Base-by-base conservation (phyloP, 1,140 invertebrate genomes). In the Neodiprion pinetum region DNA sequence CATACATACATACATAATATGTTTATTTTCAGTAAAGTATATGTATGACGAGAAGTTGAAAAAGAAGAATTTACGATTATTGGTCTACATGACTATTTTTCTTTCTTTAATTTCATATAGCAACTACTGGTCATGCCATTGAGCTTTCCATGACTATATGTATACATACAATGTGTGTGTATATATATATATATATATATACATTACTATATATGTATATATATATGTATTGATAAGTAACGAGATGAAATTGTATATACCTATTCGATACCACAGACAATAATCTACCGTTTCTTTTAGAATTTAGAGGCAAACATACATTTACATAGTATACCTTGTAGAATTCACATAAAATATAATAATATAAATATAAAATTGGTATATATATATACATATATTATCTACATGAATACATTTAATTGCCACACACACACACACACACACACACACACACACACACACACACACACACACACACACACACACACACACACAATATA, bases 201-300 rank as follows among this genome's bases (percentile, higher is more conserved):
- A 73, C 61, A 49, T 73, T 67, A 61, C 1, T 40, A 40, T 40
- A 40, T 40, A 40, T 40, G 5, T 40, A 40, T 40, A 77, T 72
- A 50, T 70, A 48, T 80, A 50, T 72, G 77, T 76, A 78, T 75
- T 79, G 74, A 78, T 76, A 70, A 80, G 71, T 65, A 76, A 48
- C 72, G 71, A 10, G 71, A 77, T 71, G 28, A 72, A 73, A 76
- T 72, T 83, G 78, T 81, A 80, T 75, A 81, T 81, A 80, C 75
- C 67, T 69, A 85, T 83, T 86, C 82, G 82, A 84, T 85, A 85
- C 80, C 76, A 82, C 84, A 85, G 87, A 88, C 86, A 88, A 88
- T 88, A 88, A 87, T 83, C 81, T 84, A 84, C 77, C 79, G 84
- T 88, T 87, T 88, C 83, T 81, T 81, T 77, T 87, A 87, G 82